Evolutionary conservation across 2,888 invertebrate species (phyloP), one percentile per base, ranked within the genome.

Genomic region (Sinotaia quadrata): DNA sequence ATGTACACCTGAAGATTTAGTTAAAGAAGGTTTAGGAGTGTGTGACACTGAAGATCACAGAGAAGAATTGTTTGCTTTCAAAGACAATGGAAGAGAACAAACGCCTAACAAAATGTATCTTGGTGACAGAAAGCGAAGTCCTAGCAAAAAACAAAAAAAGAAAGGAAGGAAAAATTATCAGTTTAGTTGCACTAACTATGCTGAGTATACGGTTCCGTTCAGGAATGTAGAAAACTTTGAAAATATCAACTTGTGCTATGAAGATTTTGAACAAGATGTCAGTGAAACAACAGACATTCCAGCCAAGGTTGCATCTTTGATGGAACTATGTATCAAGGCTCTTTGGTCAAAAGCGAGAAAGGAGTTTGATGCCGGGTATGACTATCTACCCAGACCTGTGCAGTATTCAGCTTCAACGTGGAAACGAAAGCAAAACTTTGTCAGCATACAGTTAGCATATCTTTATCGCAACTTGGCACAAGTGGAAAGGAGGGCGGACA

Each of bases 391-490:
- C 10, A 24, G 24, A 2, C 57, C 57, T 1, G 41, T 68, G 62
- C 62, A 68, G 33, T n/a, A 27, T 10, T 56, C 44, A 15, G 49
- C 58, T 24, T 62, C 37, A 18, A 33, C 27, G 36, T 27, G 41
- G 10, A 44, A 33, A 27, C 54, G 31, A 54, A 27, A n/a, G 24
- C 63, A 63, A 33, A 47, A 62, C 4, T 68, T 68, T 58, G 29
- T 58, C 57, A 68, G 57, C 29, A 44, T 63, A 27, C 62, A 63
- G 37, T 44, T 68, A 36, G 62, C 68, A 10, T 58, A 47, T 21
- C 41, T 68, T 10, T 68, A 63, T 58, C 63, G 58, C 12, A 44
- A 21, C 8, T 31, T 68, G 5, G 63, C 51, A 2, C 24, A 47
- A 36, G 41, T 62, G 33, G 68, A 68, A 37, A 31, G 56, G 10